Base-by-base conservation (phyloP, 53 echinoderm and acorn worm species). In the Apostichopus leukothele region DNA sequence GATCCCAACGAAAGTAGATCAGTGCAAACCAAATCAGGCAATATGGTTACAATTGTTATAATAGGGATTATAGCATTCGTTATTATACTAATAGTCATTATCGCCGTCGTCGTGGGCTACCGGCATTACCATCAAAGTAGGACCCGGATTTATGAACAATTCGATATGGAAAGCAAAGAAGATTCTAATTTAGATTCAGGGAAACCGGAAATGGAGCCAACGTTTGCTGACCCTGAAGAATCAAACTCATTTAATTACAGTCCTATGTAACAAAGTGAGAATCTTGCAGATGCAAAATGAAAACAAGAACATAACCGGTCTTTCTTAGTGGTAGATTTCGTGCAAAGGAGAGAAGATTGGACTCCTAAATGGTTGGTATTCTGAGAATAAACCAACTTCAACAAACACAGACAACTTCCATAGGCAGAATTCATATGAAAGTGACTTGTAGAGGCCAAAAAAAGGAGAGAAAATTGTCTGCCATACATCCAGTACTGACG, bases 101-200 rank as follows among this genome's bases (percentile, higher is more conserved):
- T 89, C n/a, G 23, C 78, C 53, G 78, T 63, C 8, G 78, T 90
- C 14, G 78, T 87, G 9, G 79, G 50, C 50, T 87, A 87, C 54
- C 21, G 39, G 7, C 0, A 26, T 50, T 59, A 75, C 18, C 53
- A 57, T 22, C 53, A 59, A 22, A 14, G 55, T 51, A 51, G 88
- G 53, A 87, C 88, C 20, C 8, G 88, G 53, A 60, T 87, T 19
- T 87, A 87, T 52, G 88, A 87, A 87, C 88, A 87, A 73, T 87
- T 87, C 27, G 88, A 87, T 75, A 87, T 87, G 88, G 88, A 87
- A 8, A 55, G 53, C 19, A 87, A 87, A 9, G 88, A 87, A 16
- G 88, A 75, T 51, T 19, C 50, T n/a, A 21, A 52, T 16, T 67
- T 67, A 21, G 75, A 14, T n/a, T 7, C 53, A 22, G 53, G 68